Evolutionary conservation across 2,797 vertebrate species (phyloP).

Genomic region (Eulemur albifrons): DNA sequence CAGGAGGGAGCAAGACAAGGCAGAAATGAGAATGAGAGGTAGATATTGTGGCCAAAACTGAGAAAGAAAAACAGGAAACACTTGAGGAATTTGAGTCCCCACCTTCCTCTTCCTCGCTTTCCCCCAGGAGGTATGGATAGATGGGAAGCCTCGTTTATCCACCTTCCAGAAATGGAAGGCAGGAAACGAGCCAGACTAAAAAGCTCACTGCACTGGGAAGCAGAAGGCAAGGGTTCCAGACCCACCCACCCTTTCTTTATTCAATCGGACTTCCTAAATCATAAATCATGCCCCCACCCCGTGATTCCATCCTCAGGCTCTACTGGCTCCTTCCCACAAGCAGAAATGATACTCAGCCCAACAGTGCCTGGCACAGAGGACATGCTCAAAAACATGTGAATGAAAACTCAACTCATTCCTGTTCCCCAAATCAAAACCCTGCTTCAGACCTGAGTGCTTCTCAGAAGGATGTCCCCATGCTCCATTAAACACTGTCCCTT

Average conservation of each 20-base stretch:
- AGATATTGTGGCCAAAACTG: not conserved
- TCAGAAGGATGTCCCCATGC: fast-evolving
- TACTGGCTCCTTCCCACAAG: not conserved
- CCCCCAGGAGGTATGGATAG: not conserved
- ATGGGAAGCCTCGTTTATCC: not conserved
- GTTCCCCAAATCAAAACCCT: not conserved
- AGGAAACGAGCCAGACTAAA: not conserved
- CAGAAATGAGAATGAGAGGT: not conserved
- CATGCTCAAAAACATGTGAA: not conserved
- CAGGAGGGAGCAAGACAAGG: not conserved
- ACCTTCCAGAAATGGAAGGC: conserved; percentile 3
- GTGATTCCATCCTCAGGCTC: not conserved
- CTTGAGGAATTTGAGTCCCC: not conserved
- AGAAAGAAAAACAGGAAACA: not conserved
- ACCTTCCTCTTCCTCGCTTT: not conserved
- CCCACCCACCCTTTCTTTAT: not conserved
- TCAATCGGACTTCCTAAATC: not conserved
- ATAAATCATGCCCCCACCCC: too few species aligned
- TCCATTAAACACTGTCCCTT: not conserved
- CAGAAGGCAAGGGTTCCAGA: not conserved
- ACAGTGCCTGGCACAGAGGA: not conserved
- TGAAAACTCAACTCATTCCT: not conserved
- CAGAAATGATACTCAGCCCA: not conserved
- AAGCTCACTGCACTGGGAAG: not conserved
- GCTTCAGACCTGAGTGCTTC: not conserved